phyloP scores from a whole-genome alignment of 2,113 vertebrate species.

The Mustela lutreola region DNA sequence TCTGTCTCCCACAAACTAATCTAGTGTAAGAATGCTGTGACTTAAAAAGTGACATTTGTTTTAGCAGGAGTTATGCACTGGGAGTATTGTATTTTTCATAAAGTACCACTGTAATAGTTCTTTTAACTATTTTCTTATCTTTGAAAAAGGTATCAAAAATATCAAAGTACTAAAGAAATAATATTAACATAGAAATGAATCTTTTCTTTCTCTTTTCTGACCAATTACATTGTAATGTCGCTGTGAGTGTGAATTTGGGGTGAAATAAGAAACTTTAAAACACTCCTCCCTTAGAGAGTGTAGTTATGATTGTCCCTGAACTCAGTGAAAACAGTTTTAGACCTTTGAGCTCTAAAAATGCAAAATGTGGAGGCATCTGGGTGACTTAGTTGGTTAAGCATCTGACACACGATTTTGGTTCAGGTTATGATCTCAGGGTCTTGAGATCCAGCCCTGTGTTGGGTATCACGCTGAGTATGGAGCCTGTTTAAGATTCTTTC shows the following conservation, averaged over 20 bases:
- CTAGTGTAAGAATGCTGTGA: neutral
- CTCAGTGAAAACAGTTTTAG: slow-evolving; percentile 5
- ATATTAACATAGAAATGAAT: slow-evolving; percentile 25
- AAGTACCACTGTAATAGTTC: neutral
- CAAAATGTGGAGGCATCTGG: neutral
- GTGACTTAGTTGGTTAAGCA: neutral
- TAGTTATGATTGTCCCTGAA: slow-evolving; percentile 33
- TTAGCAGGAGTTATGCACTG: neutral
- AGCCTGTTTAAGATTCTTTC: neutral
- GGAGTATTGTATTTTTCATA: slow-evolving; percentile 48
- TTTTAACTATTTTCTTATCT: slow-evolving; percentile 40
- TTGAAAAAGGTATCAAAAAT: slow-evolving; percentile 42
- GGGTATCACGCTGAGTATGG: neutral
- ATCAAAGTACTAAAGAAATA: neutral
- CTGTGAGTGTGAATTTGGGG: neutral
- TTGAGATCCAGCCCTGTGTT: neutral
- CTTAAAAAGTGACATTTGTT: slow-evolving; percentile 12
- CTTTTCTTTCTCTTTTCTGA: slow-evolving; percentile 18
- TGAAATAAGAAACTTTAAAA: slow-evolving; percentile 67
- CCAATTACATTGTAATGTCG: slow-evolving; percentile 40
- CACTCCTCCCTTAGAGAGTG: neutral
- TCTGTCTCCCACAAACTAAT: neutral
- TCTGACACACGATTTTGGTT: neutral
- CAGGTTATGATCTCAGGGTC: neutral
- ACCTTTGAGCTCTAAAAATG: neutral